These are phyloP conservation scores for Acheta domesticus DNA, from an alignment of 2,888 invertebrate species.

Conservation along the genomic window DNA sequence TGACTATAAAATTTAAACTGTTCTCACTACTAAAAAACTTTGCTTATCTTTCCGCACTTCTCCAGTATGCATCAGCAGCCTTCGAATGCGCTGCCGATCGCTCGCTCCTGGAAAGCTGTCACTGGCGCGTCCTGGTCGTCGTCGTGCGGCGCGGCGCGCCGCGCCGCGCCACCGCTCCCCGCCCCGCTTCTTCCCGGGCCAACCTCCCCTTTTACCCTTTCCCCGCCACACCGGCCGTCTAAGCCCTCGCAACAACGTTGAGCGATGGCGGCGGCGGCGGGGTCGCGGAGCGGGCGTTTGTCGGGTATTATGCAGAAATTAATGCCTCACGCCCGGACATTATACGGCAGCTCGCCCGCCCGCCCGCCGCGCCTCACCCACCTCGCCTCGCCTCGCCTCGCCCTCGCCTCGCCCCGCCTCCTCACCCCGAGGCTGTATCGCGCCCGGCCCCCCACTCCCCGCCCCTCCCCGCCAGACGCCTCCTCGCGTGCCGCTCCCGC, in stretches of 20 bases:
- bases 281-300: conserved; percentile 10
- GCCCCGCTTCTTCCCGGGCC: too few relatives aligned
- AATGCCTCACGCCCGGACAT: background rate
- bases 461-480: too few relatives aligned
- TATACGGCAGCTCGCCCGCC: background rate
- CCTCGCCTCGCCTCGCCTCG: background rate
- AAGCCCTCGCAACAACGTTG: background rate
- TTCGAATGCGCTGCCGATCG: too few relatives aligned
- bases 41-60: too few relatives aligned
- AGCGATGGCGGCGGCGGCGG: background rate
- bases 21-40: too few relatives aligned
- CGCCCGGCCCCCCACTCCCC: background rate
- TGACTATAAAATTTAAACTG: too few relatives aligned
- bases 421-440: too few relatives aligned
- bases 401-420: background rate
- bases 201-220: background rate
- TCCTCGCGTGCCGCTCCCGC: too few relatives aligned
- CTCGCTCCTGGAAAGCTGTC: too few relatives aligned
- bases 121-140: background rate
- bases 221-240: background rate
- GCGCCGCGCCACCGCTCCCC: too few relatives aligned
- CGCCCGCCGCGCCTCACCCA: background rate
- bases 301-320: conserved; percentile 18
- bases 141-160: background rate
- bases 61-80: too few relatives aligned